A percentile compares a stretch with the other conserved stretches of the same genome.
phyloP scores from a whole-genome alignment of 2,797 vertebrate species.

The Echiichthys vipera region DNA sequence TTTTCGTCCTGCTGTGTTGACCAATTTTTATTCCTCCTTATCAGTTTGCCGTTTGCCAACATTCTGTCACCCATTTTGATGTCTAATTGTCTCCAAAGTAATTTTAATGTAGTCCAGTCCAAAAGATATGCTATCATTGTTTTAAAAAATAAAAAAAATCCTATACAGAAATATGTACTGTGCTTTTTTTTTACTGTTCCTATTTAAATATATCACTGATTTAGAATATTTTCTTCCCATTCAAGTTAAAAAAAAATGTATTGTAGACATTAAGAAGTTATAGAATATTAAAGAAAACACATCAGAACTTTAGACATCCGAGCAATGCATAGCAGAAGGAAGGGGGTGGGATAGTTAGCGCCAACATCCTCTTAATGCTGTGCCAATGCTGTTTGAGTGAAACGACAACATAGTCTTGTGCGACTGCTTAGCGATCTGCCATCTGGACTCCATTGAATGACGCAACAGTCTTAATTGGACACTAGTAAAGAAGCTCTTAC shows the following conservation, averaged over 20 bases:
- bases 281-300: slow-evolving; percentile 47
- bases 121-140: slow-evolving; percentile 29
- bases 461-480: slow-evolving; percentile 69
- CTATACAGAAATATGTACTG: not conserved
- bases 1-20: slow-evolving; percentile 74
- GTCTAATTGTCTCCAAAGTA: slow-evolving; percentile 63
- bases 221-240: not conserved
- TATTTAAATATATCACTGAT: not conserved
- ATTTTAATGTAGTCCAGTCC: slow-evolving; percentile 32
- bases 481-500: slow-evolving; percentile 47
- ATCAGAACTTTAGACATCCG: slow-evolving; percentile 47
- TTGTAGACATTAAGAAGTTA: slow-evolving; percentile 14
- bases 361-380: slow-evolving; percentile 60
- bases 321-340: slow-evolving; percentile 69
- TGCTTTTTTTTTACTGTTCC: not conserved
- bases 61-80: slow-evolving; percentile 61
- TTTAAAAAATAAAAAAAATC: not conserved
- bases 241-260: slow-evolving; percentile 11
- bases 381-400: slow-evolving; percentile 72
- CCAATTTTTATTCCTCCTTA: slow-evolving; percentile 70
- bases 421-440: slow-evolving; percentile 65
- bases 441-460: slow-evolving; percentile 72
- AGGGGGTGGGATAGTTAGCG: slow-evolving; percentile 59
- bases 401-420: slow-evolving; percentile 67
- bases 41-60: slow-evolving; percentile 63